A percentile compares a stretch with the other conserved stretches of the same genome.
Conservation (phyloP, 2,797 vertebrate genomes). For the Melanogrammus aeglefinus region DNA sequence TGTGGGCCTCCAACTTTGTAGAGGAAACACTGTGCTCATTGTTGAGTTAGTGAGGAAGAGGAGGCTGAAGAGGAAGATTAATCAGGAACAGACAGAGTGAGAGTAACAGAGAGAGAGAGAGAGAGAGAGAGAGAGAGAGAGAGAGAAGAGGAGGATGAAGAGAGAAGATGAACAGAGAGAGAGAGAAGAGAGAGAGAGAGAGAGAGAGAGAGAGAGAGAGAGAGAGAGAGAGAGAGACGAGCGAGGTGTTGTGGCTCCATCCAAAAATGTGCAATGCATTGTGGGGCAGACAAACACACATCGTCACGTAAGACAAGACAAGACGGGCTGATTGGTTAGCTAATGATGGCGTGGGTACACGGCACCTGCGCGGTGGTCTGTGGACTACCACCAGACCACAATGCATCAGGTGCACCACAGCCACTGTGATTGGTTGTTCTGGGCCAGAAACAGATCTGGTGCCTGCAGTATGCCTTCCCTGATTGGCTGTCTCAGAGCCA, state of each 20-base stretch:
- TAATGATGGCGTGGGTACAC: constrained; percentile 50
- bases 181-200: constrained; percentile 1
- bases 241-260: constrained; percentile 34
- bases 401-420: constrained; percentile 65
- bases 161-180: constrained; percentile 5
- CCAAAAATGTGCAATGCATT: constrained; percentile 60
- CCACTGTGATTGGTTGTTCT: constrained; percentile 53
- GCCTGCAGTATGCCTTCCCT: constrained; percentile 28
- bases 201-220: constrained; percentile 2
- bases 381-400: constrained; percentile 41
- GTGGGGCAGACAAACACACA: constrained; percentile 40
- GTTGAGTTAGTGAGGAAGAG: constrained; percentile 38
- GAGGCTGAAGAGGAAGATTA: constrained; percentile 46
- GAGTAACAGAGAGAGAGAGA: constrained; percentile 8
- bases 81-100: constrained; percentile 49
- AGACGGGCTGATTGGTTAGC: constrained; percentile 53
- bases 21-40: constrained; percentile 58
- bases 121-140: constrained; percentile 7
- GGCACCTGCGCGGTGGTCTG: constrained; percentile 57
- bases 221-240: constrained; percentile 4
- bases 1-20: constrained; percentile 50
- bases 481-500: constrained; percentile 61
- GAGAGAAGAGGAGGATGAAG: constrained; percentile 1
- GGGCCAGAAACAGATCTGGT: constrained; percentile 69
- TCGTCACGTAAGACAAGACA: constrained; percentile 27